Conservation (phyloP, 2,113 vertebrate genomes). For the Ochotona curzoniae region DNA sequence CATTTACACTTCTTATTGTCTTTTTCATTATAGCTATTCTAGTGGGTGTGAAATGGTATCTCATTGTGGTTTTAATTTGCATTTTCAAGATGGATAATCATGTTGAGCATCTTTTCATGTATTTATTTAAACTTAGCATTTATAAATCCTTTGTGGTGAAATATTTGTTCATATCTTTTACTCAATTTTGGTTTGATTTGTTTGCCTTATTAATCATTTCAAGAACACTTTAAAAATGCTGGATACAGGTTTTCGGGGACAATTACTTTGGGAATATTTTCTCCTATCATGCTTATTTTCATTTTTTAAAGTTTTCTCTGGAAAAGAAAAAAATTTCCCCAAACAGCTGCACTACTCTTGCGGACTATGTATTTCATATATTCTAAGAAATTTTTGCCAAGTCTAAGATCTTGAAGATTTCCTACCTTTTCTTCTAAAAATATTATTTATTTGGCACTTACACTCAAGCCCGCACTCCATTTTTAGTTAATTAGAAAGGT, state of each 20-base stretch:
- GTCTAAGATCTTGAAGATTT: background rate
- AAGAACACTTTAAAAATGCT: slow-evolving; percentile 34
- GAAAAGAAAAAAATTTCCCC: background rate
- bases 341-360: background rate
- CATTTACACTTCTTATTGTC: background rate
- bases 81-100: slow-evolving; percentile 25
- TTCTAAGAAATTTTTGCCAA: slow-evolving; percentile 37
- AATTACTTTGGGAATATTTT: slow-evolving; percentile 38
- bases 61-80: slow-evolving; percentile 52
- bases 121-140: slow-evolving; percentile 17
- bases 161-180: slow-evolving; percentile 31
- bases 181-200: background rate
- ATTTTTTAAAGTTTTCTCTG: slow-evolving; percentile 49
- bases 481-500: background rate
- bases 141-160: background rate
- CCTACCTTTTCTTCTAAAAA: slow-evolving; percentile 31
- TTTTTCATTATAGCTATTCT: slow-evolving; percentile 27
- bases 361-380: slow-evolving; percentile 15
- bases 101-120: slow-evolving; percentile 21
- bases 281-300: background rate
- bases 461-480: background rate
- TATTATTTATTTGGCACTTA: slow-evolving; percentile 8
- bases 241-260: slow-evolving; percentile 23
- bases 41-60: slow-evolving; percentile 36
- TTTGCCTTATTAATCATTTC: slow-evolving; percentile 24